phyloP scores from a whole-genome alignment of 2,888 invertebrate genomes.

The Gonocerus acuteangulatus region DNA sequence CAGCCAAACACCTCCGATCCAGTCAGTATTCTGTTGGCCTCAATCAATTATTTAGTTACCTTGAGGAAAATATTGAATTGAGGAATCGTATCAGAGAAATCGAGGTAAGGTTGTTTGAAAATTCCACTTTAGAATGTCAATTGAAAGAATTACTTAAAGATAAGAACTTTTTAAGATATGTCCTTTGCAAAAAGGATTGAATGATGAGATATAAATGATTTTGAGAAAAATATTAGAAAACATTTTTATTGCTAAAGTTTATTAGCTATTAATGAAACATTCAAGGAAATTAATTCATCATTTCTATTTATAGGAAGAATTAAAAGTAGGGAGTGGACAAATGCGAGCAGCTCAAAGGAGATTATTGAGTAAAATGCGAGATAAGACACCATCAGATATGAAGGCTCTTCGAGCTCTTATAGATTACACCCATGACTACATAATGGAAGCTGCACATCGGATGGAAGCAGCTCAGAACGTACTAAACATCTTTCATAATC shows the following conservation, averaged over 20 bases:
- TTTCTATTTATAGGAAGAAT: conserved; percentile 33
- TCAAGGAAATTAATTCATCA: too few species aligned
- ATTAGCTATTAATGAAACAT: too few species aligned
- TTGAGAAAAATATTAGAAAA: too few species aligned
- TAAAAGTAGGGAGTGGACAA: conserved; percentile 57
- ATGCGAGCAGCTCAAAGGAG: conserved; percentile 69
- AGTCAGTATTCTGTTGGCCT: conserved; percentile 30
- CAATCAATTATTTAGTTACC: conserved; percentile 30
- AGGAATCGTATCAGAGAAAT: conserved; percentile 43
- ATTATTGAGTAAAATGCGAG: conserved; percentile 67
- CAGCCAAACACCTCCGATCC: conserved; percentile 25
- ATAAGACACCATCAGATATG: conserved; percentile 66
- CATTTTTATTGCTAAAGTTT: too few species aligned
- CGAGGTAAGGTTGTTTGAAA: conserved; percentile 41
- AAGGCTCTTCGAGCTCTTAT: conserved; percentile 63
- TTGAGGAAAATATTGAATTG: conserved; percentile 34
- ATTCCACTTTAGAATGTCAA: too few species aligned
- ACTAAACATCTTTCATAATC: background rate
- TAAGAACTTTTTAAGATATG: too few species aligned
- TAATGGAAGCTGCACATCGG: conserved; percentile 47
- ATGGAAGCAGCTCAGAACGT: conserved; percentile 45
- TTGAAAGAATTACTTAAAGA: too few species aligned
- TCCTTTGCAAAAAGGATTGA: too few species aligned
- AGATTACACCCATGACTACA: conserved; percentile 59
- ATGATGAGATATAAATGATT: too few species aligned